These are phyloP conservation scores for Epistrophe grossulariae DNA, from an alignment of 2,888 invertebrate genomes.

Conservation along the genomic window DNA sequence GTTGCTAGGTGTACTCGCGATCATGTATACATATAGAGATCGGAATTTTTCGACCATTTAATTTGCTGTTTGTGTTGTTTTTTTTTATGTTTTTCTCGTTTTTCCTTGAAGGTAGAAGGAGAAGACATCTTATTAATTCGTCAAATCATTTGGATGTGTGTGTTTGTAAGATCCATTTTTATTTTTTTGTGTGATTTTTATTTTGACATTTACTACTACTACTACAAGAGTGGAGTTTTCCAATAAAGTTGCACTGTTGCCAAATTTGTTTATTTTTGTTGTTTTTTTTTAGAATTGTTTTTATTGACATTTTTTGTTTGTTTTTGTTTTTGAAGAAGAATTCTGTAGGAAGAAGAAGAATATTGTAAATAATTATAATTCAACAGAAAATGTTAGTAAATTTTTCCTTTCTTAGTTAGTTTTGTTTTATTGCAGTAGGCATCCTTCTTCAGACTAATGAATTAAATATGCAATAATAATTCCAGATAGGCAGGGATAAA, in stretches of 20 bases:
- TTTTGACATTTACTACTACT: constrained; percentile 66
- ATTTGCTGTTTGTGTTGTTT: constrained; percentile 35
- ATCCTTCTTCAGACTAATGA: too few relatives aligned
- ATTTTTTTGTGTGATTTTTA: constrained; percentile 58
- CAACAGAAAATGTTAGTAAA: too few relatives aligned
- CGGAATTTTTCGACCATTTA: constrained; percentile 74
- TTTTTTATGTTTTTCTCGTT: constrained; percentile 21
- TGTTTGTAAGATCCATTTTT: constrained; percentile 44
- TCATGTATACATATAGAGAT: constrained; percentile 66
- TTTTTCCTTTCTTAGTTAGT: too few relatives aligned
- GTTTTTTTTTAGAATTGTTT: constrained; percentile 20
- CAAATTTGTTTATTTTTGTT: constrained; percentile 58
- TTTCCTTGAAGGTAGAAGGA: constrained; percentile 29
- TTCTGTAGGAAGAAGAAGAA: too few relatives aligned
- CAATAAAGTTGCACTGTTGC: constrained; percentile 64
- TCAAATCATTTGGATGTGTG: constrained; percentile 16
- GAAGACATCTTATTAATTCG: background rate
- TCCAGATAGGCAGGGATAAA: too few relatives aligned
- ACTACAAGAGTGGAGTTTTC: constrained; percentile 28
- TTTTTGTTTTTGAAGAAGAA: background rate
- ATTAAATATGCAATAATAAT: too few relatives aligned
- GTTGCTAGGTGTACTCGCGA: constrained; percentile 32
- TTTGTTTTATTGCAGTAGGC: too few relatives aligned
- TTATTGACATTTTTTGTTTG: constrained; percentile 37
- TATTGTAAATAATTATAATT: too few relatives aligned